A percentile compares a stretch with the other conserved stretches of the same genome.
phyloP scores from a whole-genome alignment of 30 jellyfish, hydroid and myxozoan species.

The Phacellophora camtschatica region DNA sequence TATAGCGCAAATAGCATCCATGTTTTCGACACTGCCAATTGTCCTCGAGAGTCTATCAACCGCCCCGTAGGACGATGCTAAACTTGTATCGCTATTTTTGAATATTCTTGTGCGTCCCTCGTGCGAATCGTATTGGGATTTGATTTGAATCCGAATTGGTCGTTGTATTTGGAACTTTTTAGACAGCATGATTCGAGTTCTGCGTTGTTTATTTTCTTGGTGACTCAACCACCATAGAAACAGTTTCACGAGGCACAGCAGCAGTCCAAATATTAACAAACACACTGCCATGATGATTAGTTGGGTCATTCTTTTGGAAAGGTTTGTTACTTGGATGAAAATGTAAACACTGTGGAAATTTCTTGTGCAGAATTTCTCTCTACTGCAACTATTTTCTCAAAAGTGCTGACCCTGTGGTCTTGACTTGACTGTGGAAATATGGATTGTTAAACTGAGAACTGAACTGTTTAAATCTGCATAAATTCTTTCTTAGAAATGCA shows the following conservation, averaged over 20 bases:
- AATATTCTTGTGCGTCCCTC: constrained; percentile 39
- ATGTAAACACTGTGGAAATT: too few relatives aligned
- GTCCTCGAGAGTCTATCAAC: background rate
- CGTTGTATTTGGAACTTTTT: constrained; percentile 31
- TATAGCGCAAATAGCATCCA: constrained; percentile 22
- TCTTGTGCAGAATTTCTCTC: too few relatives aligned
- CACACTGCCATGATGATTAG: constrained; percentile 16
- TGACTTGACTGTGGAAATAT: too few relatives aligned
- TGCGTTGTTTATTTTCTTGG: constrained; percentile 22
- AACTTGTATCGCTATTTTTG: background rate
- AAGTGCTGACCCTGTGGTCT: too few relatives aligned
- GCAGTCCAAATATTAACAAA: background rate
- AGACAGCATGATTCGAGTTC: constrained; percentile 31
- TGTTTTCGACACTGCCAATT: background rate
- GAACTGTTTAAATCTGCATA: too few relatives aligned
- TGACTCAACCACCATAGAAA: constrained; percentile 39
- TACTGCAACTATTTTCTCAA: too few relatives aligned
- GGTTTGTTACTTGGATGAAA: too few relatives aligned
- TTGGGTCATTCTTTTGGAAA: constrained; percentile 33
- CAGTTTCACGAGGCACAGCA: constrained; percentile 9
- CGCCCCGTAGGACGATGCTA: background rate
- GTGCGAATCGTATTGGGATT: constrained; percentile 4
- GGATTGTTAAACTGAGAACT: too few relatives aligned
- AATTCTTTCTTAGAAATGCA: too few relatives aligned
- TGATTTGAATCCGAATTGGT: constrained; percentile 17